Evolutionary conservation across 2,888 invertebrate genomes (phyloP).

Genomic region (Drosophila nigricruria): DNA sequence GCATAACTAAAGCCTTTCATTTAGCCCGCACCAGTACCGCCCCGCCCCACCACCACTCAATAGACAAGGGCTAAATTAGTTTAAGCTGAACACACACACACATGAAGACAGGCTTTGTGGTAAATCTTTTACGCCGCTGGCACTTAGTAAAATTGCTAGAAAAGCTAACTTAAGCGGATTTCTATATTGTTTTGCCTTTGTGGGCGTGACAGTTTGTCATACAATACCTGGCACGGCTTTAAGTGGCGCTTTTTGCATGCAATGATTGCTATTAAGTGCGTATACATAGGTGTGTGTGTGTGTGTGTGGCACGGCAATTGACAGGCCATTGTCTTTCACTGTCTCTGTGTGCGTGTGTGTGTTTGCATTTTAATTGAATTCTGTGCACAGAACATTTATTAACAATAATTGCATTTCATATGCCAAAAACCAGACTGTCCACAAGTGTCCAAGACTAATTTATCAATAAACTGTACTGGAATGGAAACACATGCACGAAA

Average conservation of each 20-base stretch:
- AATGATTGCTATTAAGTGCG: constrained; percentile 54
- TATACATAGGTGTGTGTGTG: background rate
- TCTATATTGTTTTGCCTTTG: constrained; percentile 50
- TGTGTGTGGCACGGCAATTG: constrained; percentile 55
- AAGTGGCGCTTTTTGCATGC: constrained; percentile 55
- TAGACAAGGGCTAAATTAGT: constrained; percentile 66
- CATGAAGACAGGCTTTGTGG: constrained; percentile 28
- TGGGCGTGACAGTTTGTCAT: constrained; percentile 61
- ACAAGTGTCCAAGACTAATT: constrained; percentile 78
- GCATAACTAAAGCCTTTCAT: constrained; percentile 57
- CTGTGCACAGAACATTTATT: constrained; percentile 72
- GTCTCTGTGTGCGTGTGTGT: constrained; percentile 18
- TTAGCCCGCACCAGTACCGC: constrained; percentile 4
- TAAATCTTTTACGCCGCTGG: constrained; percentile 55
- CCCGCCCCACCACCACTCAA: background rate
- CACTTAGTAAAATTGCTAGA: constrained; percentile 68
- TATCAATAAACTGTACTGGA: constrained; percentile 67
- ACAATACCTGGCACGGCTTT: constrained; percentile 50
- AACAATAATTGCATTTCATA: constrained; percentile 79
- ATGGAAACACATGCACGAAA: constrained; percentile 13
- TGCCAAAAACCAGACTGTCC: constrained; percentile 70
- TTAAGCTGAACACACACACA: constrained; percentile 27
- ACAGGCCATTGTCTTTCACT: constrained; percentile 62
- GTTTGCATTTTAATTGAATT: constrained; percentile 72
- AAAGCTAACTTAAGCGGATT: constrained; percentile 68